Evolutionary conservation across 2,797 vertebrate genomes (phyloP).

Genomic region (Galago senegalensis): DNA sequence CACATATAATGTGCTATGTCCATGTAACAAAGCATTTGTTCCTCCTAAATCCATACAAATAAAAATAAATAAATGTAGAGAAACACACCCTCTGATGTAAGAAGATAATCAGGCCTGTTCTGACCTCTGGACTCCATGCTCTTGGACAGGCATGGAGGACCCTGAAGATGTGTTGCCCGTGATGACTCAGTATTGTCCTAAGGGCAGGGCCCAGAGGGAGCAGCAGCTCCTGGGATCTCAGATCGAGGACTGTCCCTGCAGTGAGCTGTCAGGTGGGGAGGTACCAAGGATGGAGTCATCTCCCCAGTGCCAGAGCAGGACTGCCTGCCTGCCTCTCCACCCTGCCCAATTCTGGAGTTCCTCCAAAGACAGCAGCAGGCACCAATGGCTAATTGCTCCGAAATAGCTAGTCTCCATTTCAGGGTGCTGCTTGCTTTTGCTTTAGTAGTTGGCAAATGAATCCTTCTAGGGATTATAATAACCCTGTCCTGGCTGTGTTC

Average conservation of each 20-base stretch:
- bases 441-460: conserved; percentile 85
- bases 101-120: background rate
- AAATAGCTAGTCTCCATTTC: conserved; percentile 87
- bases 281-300: conserved; percentile 35
- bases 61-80: background rate
- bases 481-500: conserved; percentile 85
- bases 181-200: background rate
- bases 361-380: conserved; percentile 84
- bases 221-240: rapidly evolving
- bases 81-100: background rate
- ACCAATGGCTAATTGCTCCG: conserved; percentile 79
- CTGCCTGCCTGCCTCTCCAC: conserved; percentile 44
- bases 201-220: background rate
- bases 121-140: background rate
- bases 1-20: background rate
- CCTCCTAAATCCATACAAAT: background rate
- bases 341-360: conserved; percentile 71
- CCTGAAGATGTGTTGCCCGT: too few species aligned
- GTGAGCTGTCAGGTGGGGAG: background rate
- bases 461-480: conserved; percentile 86
- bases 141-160: background rate
- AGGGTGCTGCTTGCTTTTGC: conserved; percentile 85
- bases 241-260: background rate
- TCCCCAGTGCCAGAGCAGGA: background rate
- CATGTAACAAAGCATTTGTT: background rate